These are phyloP conservation scores for Nomada hirtipes DNA, from an alignment of 2,888 invertebrate species.

Conservation along the genomic window DNA sequence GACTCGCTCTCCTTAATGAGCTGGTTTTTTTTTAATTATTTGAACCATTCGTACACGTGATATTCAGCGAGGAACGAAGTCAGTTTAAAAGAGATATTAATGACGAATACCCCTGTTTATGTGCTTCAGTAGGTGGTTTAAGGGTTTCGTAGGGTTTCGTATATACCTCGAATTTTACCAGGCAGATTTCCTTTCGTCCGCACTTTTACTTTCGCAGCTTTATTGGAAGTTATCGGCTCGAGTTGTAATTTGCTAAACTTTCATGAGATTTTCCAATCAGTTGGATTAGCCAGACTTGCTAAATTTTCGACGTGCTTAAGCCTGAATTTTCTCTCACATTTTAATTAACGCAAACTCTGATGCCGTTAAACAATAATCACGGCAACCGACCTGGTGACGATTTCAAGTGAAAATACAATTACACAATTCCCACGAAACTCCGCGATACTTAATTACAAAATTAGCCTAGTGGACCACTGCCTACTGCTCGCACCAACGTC, in stretches of 20 bases:
- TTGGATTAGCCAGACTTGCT: too few relatives aligned
- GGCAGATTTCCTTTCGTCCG: neutral
- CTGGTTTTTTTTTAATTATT: slow-evolving; percentile 18
- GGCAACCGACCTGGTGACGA: too few relatives aligned
- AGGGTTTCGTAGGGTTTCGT: neutral
- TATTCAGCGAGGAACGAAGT: neutral
- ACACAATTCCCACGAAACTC: too few relatives aligned
- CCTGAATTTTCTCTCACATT: too few relatives aligned
- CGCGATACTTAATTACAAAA: too few relatives aligned
- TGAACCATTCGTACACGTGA: neutral
- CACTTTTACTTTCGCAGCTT: neutral
- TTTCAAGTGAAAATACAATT: too few relatives aligned
- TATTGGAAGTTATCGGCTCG: neutral
- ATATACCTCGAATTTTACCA: neutral
- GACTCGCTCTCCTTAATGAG: slow-evolving; percentile 23
- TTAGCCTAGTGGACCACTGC: too few relatives aligned
- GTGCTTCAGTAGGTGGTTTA: neutral
- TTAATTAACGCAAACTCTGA: too few relatives aligned
- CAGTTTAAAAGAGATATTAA: neutral
- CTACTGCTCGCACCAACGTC: too few relatives aligned
- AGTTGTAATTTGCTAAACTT: neutral
- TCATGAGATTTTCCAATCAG: too few relatives aligned
- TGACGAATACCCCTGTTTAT: neutral
- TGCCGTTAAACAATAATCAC: too few relatives aligned
- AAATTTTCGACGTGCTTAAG: too few relatives aligned